Evolutionary conservation across 2,797 vertebrate species (phyloP).

Genomic region (Danio kyathit): DNA sequence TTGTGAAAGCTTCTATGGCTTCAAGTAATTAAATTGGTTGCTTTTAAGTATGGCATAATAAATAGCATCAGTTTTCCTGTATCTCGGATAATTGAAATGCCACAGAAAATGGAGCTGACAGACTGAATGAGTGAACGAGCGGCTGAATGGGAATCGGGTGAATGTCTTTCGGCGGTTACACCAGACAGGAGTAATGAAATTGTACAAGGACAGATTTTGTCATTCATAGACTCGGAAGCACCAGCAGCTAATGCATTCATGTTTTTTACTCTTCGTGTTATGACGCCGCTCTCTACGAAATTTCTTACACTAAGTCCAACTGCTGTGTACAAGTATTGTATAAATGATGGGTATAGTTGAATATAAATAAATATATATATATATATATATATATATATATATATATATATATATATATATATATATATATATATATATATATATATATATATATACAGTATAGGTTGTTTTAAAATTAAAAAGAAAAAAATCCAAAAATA

Average conservation of each 20-base stretch:
- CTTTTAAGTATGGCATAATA: background rate
- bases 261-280: background rate
- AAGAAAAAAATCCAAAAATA: no score
- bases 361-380: no score
- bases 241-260: slow-evolving; percentile 1
- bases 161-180: slow-evolving; percentile 61
- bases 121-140: slow-evolving; percentile 5
- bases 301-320: background rate
- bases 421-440: no score
- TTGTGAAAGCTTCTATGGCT: background rate
- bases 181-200: slow-evolving; percentile 70
- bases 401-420: no score
- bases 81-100: slow-evolving; percentile 20
- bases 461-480: no score
- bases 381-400: no score
- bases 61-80: slow-evolving; percentile 2
- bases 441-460: no score
- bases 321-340: background rate
- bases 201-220: slow-evolving; percentile 21
- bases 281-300: background rate
- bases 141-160: background rate
- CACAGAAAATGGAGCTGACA: slow-evolving; percentile 10
- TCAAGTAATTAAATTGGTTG: background rate
- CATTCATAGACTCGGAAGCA: slow-evolving; percentile 13
- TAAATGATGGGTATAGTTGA: no score